Conservation (phyloP, 2,888 invertebrate species). For the Platerodrilus igneus region DNA sequence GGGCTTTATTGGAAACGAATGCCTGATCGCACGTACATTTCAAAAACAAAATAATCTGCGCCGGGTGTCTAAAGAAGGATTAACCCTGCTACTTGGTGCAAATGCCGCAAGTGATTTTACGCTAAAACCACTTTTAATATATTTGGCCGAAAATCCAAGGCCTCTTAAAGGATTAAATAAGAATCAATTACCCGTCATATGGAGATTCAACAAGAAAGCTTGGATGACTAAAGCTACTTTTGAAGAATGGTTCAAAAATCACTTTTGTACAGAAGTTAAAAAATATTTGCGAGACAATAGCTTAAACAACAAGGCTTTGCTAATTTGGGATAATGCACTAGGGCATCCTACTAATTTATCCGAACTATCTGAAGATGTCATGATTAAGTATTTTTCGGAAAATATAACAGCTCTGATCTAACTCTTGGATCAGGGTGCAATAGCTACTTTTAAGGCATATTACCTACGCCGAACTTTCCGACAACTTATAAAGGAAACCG, state of each 20-base stretch:
- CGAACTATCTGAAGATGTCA: not conserved
- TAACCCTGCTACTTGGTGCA: constrained; percentile 3
- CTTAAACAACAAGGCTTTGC: constrained; percentile 10
- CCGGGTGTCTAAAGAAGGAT: no score
- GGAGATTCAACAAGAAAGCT: constrained; percentile 6
- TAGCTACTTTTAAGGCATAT: constrained; percentile 7
- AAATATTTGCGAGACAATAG: constrained; percentile 3
- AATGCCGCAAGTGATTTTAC: constrained; percentile 4
- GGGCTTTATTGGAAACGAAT: no score
- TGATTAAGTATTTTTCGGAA: constrained; percentile 1
- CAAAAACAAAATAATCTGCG: no score
- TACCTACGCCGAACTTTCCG: not conserved
- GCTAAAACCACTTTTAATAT: constrained; percentile 6
- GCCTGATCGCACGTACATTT: no score
- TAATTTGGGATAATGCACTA: constrained; percentile 4
- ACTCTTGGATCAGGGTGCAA: not conserved
- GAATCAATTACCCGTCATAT: constrained; percentile 5
- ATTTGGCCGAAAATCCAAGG: not conserved
- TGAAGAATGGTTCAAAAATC: constrained; percentile 11
- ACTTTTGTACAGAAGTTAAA: constrained; percentile 9
- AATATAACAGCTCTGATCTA: constrained; percentile 4
- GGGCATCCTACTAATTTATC: not conserved
- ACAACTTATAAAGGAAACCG: constrained; percentile 4
- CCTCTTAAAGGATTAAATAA: constrained; percentile 7
- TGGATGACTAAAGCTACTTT: constrained; percentile 10